Evolutionary conservation across 2,797 vertebrate genomes (phyloP).

Genomic region (Sebastes steindachneri): DNA sequence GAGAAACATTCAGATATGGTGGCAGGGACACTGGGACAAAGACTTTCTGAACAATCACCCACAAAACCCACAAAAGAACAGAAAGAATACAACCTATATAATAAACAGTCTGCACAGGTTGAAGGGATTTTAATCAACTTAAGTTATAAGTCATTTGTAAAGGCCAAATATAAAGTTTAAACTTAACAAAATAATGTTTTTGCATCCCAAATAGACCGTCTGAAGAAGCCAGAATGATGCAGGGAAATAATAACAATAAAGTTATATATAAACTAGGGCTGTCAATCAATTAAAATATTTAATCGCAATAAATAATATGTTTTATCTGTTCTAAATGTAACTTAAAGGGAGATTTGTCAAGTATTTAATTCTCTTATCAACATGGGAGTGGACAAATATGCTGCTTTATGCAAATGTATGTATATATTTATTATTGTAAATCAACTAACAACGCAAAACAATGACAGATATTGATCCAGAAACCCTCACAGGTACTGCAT

Average conservation of each 20-base stretch:
- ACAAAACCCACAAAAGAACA: background rate
- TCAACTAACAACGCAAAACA: no score
- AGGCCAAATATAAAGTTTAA: background rate
- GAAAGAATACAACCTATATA: background rate
- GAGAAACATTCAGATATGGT: background rate
- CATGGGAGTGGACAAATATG: no score
- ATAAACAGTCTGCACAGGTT: no score
- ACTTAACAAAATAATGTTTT: background rate
- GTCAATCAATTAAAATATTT: rapidly evolving
- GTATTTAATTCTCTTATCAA: no score
- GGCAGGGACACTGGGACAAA: background rate
- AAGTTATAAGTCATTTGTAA: background rate
- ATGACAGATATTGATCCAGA: no score
- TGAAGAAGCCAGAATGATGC: background rate
- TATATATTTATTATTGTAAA: no score
- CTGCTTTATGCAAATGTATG: no score
- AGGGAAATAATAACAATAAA: background rate
- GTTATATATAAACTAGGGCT: no score
- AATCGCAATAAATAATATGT: no score
- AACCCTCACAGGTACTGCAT: no score
- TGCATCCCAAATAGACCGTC: background rate
- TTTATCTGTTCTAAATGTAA: no score
- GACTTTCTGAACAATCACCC: background rate
- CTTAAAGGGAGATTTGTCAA: no score
- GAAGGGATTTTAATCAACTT: background rate